These are phyloP conservation scores for Andrena chrysosceles DNA, from an alignment of 2,888 invertebrate species.

Conservation along the genomic window DNA sequence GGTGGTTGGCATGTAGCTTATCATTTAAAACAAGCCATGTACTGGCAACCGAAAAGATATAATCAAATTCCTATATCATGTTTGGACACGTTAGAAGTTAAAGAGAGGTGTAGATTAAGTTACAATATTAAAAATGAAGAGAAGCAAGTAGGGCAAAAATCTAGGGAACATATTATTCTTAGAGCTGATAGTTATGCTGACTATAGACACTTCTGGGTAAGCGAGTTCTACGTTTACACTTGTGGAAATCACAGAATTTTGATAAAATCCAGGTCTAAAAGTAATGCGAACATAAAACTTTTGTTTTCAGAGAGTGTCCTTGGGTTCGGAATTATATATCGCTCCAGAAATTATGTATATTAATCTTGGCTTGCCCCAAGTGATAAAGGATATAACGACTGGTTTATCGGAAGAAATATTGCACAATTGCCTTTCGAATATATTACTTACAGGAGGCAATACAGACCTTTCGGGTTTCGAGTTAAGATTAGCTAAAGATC, in stretches of 20 bases:
- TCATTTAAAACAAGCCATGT: constrained; percentile 83
- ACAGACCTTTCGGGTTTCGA: constrained; percentile 84
- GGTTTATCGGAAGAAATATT: constrained; percentile 80
- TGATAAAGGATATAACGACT: constrained; percentile 82
- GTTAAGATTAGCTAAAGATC: constrained; percentile 82
- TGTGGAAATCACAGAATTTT: background rate
- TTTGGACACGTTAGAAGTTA: constrained; percentile 83
- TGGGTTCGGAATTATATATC: constrained; percentile 83
- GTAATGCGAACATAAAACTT: background rate
- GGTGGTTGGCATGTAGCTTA: constrained; percentile 85
- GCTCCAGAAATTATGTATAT: constrained; percentile 85
- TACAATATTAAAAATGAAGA: constrained; percentile 83
- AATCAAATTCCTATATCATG: constrained; percentile 83
- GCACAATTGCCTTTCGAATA: constrained; percentile 83
- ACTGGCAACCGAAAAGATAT: constrained; percentile 83
- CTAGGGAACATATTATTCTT: constrained; percentile 80
- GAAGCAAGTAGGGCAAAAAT: constrained; percentile 70
- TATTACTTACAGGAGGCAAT: constrained; percentile 84
- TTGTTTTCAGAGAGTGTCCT: constrained; percentile 80
- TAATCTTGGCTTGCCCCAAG: constrained; percentile 82
- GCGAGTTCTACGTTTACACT: constrained; percentile 30
- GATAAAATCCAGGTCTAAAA: background rate
- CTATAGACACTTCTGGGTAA: constrained; percentile 82
- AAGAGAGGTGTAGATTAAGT: constrained; percentile 83
- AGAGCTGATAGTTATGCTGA: constrained; percentile 81